These are phyloP conservation scores for Heliconius aoede DNA, from an alignment of 2,888 invertebrate genomes.

Conservation along the genomic window DNA sequence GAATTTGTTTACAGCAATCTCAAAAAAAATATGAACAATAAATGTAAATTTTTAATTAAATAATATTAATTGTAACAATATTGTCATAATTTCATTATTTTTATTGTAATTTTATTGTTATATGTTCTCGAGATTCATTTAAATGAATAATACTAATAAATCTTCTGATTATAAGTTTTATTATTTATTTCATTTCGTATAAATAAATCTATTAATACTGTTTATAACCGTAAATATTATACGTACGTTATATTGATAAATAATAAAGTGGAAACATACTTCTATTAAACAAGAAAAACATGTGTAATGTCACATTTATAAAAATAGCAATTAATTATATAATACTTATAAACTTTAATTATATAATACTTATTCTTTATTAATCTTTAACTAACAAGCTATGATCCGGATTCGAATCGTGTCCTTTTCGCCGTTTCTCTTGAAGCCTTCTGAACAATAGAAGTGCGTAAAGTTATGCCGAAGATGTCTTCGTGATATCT, in stretches of 20 bases:
- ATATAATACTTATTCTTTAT: too few species aligned
- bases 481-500: conserved; percentile 98
- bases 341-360: background rate
- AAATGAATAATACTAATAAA: background rate
- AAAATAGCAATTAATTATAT: conserved; percentile 1
- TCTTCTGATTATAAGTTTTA: background rate
- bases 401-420: conserved; percentile 61
- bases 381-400: conserved; percentile 24
- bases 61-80: background rate
- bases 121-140: background rate
- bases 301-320: background rate
- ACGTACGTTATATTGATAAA: background rate
- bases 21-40: too few species aligned
- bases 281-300: too few species aligned
- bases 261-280: too few species aligned
- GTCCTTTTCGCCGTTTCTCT: conserved; percentile 89
- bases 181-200: background rate
- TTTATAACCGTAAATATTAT: background rate
- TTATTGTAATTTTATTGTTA: background rate
- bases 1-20: too few species aligned
- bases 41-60: too few species aligned
- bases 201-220: conserved; percentile 9
- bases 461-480: conserved; percentile 94
- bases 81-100: background rate
- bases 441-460: conserved; percentile 93